Evolutionary conservation across 2,888 invertebrate genomes (phyloP).

Genomic region (Invenusta paracnida): DNA sequence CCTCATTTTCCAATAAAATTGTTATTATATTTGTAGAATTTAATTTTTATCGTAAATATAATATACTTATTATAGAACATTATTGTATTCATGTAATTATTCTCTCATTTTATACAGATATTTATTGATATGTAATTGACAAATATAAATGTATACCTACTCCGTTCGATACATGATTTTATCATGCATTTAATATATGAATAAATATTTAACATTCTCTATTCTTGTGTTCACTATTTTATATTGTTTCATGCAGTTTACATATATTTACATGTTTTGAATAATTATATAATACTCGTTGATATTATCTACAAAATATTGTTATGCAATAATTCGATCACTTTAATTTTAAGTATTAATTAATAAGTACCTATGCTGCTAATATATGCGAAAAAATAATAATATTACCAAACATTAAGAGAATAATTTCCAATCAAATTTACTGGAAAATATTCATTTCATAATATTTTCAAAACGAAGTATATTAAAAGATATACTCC

Average conservation of each 20-base stretch:
- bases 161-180: neutral
- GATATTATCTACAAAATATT: neutral
- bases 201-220: neutral
- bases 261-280: neutral
- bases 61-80: neutral
- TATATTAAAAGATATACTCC: neutral
- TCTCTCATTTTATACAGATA: neutral
- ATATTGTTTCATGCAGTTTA: neutral
- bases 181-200: neutral
- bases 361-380: neutral
- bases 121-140: neutral
- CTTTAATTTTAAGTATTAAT: neutral
- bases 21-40: neutral
- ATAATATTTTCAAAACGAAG: neutral
- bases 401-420: too few species aligned
- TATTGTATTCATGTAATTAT: neutral
- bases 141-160: neutral
- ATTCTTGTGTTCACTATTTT: neutral
- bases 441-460: neutral
- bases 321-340: neutral
- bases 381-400: neutral
- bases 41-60: neutral
- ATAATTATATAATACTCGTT: neutral
- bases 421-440: too few species aligned
- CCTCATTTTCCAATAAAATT: neutral